These are phyloP conservation scores for Acipenser oxyrinchus DNA, from an alignment of 2,797 vertebrate genomes.

Conservation along the genomic window DNA sequence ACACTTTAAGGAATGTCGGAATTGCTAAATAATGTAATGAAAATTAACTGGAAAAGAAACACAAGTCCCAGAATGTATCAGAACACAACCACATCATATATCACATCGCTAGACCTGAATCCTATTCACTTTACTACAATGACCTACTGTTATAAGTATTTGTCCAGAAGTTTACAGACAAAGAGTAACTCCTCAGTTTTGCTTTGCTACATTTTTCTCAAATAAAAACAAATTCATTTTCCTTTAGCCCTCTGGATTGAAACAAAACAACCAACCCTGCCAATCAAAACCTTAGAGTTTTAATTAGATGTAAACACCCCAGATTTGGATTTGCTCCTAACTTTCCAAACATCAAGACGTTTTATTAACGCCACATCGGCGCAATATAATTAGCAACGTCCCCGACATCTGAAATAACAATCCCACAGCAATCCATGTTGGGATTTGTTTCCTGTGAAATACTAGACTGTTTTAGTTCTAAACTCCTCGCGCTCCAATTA, in stretches of 20 bases:
- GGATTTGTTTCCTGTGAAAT: constrained; percentile 7
- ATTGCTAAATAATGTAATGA: no score
- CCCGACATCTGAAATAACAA: constrained; percentile 21
- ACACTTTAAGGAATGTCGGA: neutral
- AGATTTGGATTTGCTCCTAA: neutral
- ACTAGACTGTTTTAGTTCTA: constrained; percentile 19
- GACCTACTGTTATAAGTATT: no score
- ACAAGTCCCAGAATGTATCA: no score
- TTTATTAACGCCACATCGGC: constrained; percentile 8
- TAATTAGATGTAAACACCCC: neutral
- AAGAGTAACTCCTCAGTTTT: no score
- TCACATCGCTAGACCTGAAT: no score
- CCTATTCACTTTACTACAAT: no score
- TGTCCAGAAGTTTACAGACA: no score
- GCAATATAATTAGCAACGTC: constrained; percentile 10
- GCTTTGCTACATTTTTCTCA: no score
- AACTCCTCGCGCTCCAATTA: constrained; percentile 12
- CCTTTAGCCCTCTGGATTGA: no score
- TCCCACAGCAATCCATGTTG: neutral
- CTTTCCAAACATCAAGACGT: constrained; percentile 4
- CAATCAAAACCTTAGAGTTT: neutral
- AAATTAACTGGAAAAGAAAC: no score
- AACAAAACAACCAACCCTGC: neutral
- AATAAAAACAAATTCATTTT: no score
- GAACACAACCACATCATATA: no score